A percentile compares a stretch with the other conserved stretches of the same genome.
Conservation (phyloP, 1,140 invertebrate species). For the Portunus trituberculatus region DNA sequence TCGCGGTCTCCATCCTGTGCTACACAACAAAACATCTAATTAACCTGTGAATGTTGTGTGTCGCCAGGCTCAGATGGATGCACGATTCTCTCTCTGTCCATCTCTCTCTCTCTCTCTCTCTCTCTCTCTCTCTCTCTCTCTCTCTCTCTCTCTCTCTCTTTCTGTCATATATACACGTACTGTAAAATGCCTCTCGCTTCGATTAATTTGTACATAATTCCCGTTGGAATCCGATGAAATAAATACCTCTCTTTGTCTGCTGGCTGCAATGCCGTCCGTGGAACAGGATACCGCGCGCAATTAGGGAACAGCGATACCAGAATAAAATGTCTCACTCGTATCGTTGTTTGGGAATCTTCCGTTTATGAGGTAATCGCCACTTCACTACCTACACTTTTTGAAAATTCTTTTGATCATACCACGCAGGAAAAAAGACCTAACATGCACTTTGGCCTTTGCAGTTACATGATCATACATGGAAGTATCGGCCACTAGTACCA, state of each 20-base stretch:
- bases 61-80: too few relatives aligned
- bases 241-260: background rate
- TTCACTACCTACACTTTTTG: too few relatives aligned
- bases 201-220: background rate
- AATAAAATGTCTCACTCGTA: background rate
- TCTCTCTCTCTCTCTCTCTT: conserved; percentile 28
- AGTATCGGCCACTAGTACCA: too few relatives aligned
- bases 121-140: background rate
- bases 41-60: too few relatives aligned
- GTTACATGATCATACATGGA: too few relatives aligned
- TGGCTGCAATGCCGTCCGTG: background rate
- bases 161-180: background rate
- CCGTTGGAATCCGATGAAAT: background rate
- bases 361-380: too few relatives aligned
- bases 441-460: too few relatives aligned
- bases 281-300: background rate
- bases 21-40: too few relatives aligned
- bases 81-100: background rate
- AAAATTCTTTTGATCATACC: too few relatives aligned
- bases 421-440: too few relatives aligned
- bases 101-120: background rate
- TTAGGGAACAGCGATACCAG: background rate
- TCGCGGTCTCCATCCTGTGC: too few relatives aligned
- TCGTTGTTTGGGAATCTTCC: too few relatives aligned
- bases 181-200: background rate